A percentile compares a stretch with the other conserved stretches of the same genome.
phyloP scores from a whole-genome alignment of 2,797 vertebrate species.

The Molothrus aeneus region DNA sequence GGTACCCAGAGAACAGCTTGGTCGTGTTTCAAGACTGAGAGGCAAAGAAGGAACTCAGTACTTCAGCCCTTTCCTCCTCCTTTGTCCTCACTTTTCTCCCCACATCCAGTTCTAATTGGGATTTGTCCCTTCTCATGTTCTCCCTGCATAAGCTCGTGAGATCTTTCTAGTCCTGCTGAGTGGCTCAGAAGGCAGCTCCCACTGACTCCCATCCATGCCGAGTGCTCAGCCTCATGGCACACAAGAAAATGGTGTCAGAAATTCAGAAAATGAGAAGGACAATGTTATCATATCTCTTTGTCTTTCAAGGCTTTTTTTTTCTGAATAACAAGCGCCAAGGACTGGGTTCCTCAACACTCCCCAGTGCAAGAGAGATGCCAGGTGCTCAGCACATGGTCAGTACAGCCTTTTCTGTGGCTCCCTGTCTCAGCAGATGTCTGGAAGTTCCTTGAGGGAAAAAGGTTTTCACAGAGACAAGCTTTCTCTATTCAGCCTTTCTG shows the following conservation, averaged over 20 bases:
- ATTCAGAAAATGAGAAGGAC: background rate
- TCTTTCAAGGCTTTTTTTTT: background rate
- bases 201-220: background rate
- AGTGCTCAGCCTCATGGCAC: background rate
- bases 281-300: rapidly evolving
- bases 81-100: background rate
- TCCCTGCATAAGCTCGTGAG: background rate
- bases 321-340: background rate
- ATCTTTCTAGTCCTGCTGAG: background rate
- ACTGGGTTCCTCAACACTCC: background rate
- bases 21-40: background rate
- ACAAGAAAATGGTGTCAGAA: background rate
- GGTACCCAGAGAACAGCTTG: background rate
- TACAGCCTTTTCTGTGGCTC: background rate
- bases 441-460: background rate
- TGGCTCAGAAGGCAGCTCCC: background rate
- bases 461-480: background rate
- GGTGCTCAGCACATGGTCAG: background rate
- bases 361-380: background rate
- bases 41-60: background rate
- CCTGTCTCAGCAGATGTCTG: background rate
- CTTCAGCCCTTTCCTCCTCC: background rate
- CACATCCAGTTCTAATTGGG: rapidly evolving
- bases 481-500: background rate
- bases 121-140: background rate